phyloP scores from a whole-genome alignment of 2,113 vertebrate genomes.

The Dipodomys spectabilis region DNA sequence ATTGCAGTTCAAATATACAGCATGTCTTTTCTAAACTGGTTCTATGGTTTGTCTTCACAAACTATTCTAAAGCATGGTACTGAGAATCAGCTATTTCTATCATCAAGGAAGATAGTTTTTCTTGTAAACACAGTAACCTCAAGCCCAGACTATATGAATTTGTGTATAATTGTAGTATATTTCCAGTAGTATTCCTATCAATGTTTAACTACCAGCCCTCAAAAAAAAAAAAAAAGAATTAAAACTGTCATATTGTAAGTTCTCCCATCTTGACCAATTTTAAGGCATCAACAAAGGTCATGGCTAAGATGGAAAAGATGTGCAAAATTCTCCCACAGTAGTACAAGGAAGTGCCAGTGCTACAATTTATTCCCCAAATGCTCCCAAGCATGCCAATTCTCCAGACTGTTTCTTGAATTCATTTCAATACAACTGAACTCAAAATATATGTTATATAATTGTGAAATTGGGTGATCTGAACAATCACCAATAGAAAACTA shows the following conservation, averaged over 20 bases:
- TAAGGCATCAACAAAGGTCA: neutral
- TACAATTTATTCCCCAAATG: neutral
- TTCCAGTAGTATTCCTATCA: neutral
- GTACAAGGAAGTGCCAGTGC: neutral
- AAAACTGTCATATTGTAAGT: neutral
- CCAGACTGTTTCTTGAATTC: neutral
- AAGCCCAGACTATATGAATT: slow-evolving; percentile 18
- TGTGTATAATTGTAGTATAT: neutral
- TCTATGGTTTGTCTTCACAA: slow-evolving; percentile 27
- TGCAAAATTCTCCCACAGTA: neutral
- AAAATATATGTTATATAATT: neutral
- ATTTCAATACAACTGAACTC: neutral
- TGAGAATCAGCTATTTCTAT: slow-evolving; percentile 5
- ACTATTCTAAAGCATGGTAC: neutral
- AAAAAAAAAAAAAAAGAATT: neutral
- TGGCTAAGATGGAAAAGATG: neutral
- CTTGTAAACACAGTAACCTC: neutral
- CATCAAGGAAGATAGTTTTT: neutral
- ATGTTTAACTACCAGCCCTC: neutral
- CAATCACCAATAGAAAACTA: slow-evolving; percentile 24
- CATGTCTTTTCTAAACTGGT: slow-evolving; percentile 1
- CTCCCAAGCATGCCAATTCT: neutral
- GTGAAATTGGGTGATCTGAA: neutral
- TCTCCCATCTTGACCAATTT: neutral
- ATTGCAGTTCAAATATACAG: slow-evolving; percentile 32